Percentiles rank a stretch among this genome's conserved stretches.
These are phyloP conservation scores for Erpornis zantholeuca DNA, from an alignment of 2,113 vertebrate species.

Conservation along the genomic window DNA sequence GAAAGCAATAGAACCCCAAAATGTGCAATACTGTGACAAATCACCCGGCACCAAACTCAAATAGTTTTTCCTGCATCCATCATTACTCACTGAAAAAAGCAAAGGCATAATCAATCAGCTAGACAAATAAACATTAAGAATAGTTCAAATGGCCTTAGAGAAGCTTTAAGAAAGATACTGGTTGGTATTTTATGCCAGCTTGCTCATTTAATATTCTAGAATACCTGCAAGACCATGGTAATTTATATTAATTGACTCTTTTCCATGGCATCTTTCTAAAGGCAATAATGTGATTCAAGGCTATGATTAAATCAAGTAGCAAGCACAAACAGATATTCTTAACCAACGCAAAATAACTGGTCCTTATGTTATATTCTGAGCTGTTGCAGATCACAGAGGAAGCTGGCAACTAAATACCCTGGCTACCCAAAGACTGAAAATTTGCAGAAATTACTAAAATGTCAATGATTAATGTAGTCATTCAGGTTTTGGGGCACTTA, in stretches of 20 bases:
- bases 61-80: not conserved
- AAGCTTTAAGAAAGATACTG: not conserved
- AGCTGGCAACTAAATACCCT: not conserved
- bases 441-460: not conserved
- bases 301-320: not conserved
- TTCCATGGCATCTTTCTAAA: not conserved
- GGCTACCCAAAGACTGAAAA: not conserved
- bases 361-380: not conserved
- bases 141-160: not conserved
- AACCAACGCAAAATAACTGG: not conserved
- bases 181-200: not conserved
- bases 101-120: not conserved
- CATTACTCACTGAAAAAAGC: not conserved
- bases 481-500: not conserved
- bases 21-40: not conserved
- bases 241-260: constrained; percentile 32
- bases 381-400: not conserved
- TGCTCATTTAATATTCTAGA: constrained; percentile 20
- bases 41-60: not conserved
- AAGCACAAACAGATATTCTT: not conserved
- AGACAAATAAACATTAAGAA: not conserved
- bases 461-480: not conserved
- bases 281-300: not conserved
- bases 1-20: not conserved
- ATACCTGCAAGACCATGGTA: not conserved